phyloP scores from a whole-genome alignment of 2,113 vertebrate species.

The Paramormyrops kingsleyae region DNA sequence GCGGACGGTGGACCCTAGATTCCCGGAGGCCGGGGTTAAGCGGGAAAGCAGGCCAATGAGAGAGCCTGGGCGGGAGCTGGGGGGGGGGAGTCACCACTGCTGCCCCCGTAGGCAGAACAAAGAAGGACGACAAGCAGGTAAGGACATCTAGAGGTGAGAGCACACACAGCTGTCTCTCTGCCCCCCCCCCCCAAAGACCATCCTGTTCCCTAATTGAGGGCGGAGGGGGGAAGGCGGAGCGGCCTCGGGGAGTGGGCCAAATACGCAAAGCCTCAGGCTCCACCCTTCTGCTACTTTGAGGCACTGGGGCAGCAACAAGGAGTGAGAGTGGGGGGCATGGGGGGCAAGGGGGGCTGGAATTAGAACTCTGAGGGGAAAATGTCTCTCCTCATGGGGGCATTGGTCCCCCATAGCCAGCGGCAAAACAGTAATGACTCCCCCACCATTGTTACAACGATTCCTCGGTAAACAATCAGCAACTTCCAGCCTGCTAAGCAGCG shows the following conservation, averaged over 20 bases:
- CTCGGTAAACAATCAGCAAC: conserved; percentile 49
- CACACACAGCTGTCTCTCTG: conserved; percentile 53
- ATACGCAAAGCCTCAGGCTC: conserved; percentile 14
- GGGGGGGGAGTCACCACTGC: not conserved
- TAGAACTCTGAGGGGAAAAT: conserved; percentile 6
- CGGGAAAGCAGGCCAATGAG: conserved; percentile 27
- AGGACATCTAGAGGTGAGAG: conserved; percentile 43
- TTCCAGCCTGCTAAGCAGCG: conserved; percentile 39
- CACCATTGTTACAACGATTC: conserved; percentile 56
- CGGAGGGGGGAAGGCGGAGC: not conserved
- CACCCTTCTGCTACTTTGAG: conserved; percentile 4
- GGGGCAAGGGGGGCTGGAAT: conserved; percentile 19
- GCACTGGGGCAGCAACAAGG: not conserved
- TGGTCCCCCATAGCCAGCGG: conserved; percentile 39
- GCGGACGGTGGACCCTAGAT: not conserved
- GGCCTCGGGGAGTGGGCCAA: conserved; percentile 17
- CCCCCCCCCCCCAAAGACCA: not conserved
- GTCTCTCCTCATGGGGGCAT: not conserved
- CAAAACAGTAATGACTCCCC: conserved; percentile 44
- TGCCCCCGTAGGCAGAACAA: not conserved
- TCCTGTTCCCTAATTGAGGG: not conserved
- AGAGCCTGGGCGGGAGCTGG: conserved; percentile 19
- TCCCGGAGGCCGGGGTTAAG: not conserved
- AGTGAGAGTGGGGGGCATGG: not conserved
- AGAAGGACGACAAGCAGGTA: not conserved